Conservation (phyloP, 2,888 invertebrate species). For the Molorchus minor region DNA sequence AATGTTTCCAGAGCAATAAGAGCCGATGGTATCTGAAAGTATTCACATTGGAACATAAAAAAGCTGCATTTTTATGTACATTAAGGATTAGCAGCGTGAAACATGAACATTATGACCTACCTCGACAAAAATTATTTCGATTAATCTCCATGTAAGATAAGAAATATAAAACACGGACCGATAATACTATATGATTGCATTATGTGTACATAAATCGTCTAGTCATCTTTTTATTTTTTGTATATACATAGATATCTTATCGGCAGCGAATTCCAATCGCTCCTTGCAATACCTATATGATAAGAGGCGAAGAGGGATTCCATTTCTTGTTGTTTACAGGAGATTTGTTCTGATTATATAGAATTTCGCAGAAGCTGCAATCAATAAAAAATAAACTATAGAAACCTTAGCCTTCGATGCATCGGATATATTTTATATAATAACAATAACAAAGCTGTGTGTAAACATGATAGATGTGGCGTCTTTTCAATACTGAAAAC, state of each 20-base stretch:
- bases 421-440: conserved; percentile 10
- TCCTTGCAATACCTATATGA: conserved; percentile 5
- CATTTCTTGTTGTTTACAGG: no score
- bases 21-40: conserved; percentile 48
- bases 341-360: no score
- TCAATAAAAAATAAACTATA: no score
- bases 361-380: no score
- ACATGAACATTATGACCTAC: conserved; percentile 21
- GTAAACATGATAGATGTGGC: conserved; percentile 44
- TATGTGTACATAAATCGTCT: conserved; percentile 14
- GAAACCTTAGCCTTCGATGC: no score
- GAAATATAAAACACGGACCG: conserved; percentile 3
- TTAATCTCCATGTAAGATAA: conserved; percentile 9
- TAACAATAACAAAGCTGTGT: conserved; percentile 37
- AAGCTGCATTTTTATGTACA: conserved; percentile 44
- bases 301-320: no score
- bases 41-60: conserved; percentile 29
- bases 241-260: conserved; percentile 2
- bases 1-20: conserved; percentile 50
- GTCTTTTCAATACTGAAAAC: conserved; percentile 41
- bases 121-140: conserved; percentile 17
- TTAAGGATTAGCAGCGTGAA: conserved; percentile 31
- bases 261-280: conserved; percentile 11
- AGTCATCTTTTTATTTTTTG: conserved; percentile 10
- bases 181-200: conserved; percentile 15